phyloP scores from a whole-genome alignment of 1,140 invertebrate species.

The Acromyrmex echinatior region DNA sequence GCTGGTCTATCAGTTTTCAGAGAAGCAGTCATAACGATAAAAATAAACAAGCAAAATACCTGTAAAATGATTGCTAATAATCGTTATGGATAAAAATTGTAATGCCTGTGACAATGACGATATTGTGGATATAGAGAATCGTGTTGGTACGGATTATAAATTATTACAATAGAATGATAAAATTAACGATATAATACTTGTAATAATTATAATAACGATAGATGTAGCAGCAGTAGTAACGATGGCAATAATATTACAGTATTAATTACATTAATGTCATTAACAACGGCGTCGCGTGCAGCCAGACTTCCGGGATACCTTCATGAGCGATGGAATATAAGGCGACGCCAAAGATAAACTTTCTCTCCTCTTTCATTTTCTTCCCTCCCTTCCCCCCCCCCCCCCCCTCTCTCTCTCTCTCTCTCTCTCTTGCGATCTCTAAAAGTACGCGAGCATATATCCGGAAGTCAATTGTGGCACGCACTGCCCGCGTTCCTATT shows the following conservation, averaged over 20 bases:
- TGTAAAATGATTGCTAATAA: constrained; percentile 24
- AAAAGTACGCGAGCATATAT: constrained; percentile 55
- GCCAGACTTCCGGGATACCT: constrained; percentile 69
- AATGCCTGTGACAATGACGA: constrained; percentile 69
- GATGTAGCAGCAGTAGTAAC: constrained; percentile 80
- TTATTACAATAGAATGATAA: constrained; percentile 76
- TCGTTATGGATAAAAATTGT: constrained; percentile 62
- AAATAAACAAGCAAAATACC: constrained; percentile 29
- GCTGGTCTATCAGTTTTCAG: background rate
- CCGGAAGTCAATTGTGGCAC: constrained; percentile 73
- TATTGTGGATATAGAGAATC: constrained; percentile 64
- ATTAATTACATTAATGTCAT: constrained; percentile 82
- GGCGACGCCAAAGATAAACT: constrained; percentile 61
- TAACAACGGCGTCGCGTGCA: constrained; percentile 76
- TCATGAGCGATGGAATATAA: constrained; percentile 70
- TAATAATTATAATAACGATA: constrained; percentile 79
- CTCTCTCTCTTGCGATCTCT: constrained; percentile 43
- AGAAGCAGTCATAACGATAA: background rate
- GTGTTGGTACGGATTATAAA: constrained; percentile 75
- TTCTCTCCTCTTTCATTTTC: background rate
- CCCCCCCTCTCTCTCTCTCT: constrained; percentile 41
- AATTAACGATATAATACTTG: constrained; percentile 81
- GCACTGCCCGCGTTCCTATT: constrained; percentile 70
- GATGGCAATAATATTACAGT: constrained; percentile 83
- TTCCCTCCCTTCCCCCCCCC: background rate